Evolutionary conservation across 2,113 vertebrate genomes (phyloP).

Genomic region (Eonycteris spelaea): DNA sequence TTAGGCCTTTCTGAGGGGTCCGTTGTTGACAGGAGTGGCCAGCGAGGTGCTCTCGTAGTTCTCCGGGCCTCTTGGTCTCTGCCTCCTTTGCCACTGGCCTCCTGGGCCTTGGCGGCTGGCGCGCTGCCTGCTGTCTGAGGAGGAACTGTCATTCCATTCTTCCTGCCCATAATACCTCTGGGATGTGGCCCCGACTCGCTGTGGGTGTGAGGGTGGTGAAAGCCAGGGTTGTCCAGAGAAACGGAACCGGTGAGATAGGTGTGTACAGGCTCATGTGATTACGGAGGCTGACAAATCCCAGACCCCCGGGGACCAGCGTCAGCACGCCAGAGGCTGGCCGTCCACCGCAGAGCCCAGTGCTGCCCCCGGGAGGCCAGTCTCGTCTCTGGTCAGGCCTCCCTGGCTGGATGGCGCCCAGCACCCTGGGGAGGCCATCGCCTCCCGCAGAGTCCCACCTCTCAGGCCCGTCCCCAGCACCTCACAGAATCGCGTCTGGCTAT

Average conservation of each 20-base stretch:
- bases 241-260: rapidly evolving
- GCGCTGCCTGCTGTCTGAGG: not conserved
- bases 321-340: not conserved
- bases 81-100: no score
- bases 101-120: not conserved
- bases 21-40: not conserved
- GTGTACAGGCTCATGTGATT: not conserved
- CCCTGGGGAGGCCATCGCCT: not conserved
- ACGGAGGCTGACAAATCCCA: not conserved
- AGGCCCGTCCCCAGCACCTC: not conserved
- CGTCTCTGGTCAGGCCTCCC: not conserved
- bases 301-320: not conserved
- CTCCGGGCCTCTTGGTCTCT: not conserved
- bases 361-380: not conserved
- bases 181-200: not conserved
- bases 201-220: no score
- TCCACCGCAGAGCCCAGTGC: not conserved
- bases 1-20: not conserved
- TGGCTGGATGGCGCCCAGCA: not conserved
- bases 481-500: not conserved
- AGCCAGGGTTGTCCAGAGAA: not conserved
- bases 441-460: no score
- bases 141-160: not conserved
- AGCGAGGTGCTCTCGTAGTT: not conserved
- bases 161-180: no score